These are phyloP conservation scores for Pomacea canaliculata DNA, from an alignment of 2,888 invertebrate species.

Conservation along the genomic window DNA sequence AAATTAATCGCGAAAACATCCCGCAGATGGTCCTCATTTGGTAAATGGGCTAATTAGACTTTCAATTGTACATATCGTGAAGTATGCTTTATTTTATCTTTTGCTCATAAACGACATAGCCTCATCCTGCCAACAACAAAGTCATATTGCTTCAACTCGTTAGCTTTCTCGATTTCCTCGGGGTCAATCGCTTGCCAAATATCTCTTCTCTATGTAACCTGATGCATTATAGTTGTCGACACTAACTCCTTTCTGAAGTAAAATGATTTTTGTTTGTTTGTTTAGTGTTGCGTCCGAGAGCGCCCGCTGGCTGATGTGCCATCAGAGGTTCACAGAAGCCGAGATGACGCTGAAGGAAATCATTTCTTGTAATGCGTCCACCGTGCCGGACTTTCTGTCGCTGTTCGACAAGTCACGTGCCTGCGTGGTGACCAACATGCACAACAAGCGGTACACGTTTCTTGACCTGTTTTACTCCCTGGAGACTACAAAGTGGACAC, in stretches of 20 bases:
- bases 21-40: neutral
- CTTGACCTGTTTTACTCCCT: constrained; percentile 50
- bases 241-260: too few relatives aligned
- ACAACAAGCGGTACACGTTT: constrained; percentile 51
- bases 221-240: too few relatives aligned
- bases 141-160: too few relatives aligned
- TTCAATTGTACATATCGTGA: too few relatives aligned
- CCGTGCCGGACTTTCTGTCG: constrained; percentile 50
- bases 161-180: too few relatives aligned
- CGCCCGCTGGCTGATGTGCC: constrained; percentile 56
- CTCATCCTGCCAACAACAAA: too few relatives aligned
- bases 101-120: too few relatives aligned
- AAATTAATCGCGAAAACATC: neutral
- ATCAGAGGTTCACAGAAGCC: constrained; percentile 51
- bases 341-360: constrained; percentile 52
- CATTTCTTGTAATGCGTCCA: constrained; percentile 50
- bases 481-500: constrained; percentile 45
- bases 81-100: too few relatives aligned
- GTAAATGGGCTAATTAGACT: too few relatives aligned
- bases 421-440: constrained; percentile 54
- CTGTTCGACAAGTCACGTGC: constrained; percentile 53
- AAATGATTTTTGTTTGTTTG: neutral
- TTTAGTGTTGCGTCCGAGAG: constrained; percentile 55
- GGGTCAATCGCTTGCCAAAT: too few relatives aligned
- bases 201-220: too few relatives aligned